Base-by-base conservation (phyloP, 37 sponge, comb jelly and placozoan genomes). In the Cladorhizidae sp. region DNA sequence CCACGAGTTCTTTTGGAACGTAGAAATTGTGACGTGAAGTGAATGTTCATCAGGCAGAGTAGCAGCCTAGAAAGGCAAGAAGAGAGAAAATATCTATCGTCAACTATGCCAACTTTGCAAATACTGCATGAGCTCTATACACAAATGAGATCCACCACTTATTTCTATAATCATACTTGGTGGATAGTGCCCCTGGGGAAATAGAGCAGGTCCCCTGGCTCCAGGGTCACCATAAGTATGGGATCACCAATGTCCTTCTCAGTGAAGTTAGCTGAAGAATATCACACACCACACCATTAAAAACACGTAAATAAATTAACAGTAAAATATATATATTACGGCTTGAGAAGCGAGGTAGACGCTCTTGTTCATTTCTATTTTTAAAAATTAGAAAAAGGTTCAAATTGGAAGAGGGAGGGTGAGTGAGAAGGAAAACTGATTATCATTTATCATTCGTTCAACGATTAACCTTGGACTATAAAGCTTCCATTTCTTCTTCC, bases 111-210 rank as follows among this genome's bases (percentile, higher is more conserved):
- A 45, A 45, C 49, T 12, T 45, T 45, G 5, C 9, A 45, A 45
- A 12, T 45, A 45, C 9, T 45, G 49, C 5, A 45, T 35, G 63
- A 37, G n/a, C n/a, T n/a, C n/a, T n/a, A n/a, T n/a, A n/a, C n/a
- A n/a, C n/a, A n/a, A n/a, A n/a, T n/a, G n/a, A n/a, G n/a, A n/a
- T n/a, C n/a, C 37, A 36, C 37, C 71, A 2, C 3, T 59, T 31
- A 39, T 33, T 15, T 29, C 22, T 54, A 17, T 25, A n/a, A 41
- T 55, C 58, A 11, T 73, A 94, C 99, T 80, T 98, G 99, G 52
- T 98, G 99, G 23, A 96, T 93, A 73, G 74, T 72, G 0, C 99
- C 99, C 42, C 99, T 70, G 20, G 99, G 99, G 75, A 98, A 98
- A 82, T 98, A 98, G 69, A 95, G 85, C 68, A 98, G 73, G 73